Base-by-base conservation (phyloP, 2,797 vertebrate genomes). In the Brotula barbata region DNA sequence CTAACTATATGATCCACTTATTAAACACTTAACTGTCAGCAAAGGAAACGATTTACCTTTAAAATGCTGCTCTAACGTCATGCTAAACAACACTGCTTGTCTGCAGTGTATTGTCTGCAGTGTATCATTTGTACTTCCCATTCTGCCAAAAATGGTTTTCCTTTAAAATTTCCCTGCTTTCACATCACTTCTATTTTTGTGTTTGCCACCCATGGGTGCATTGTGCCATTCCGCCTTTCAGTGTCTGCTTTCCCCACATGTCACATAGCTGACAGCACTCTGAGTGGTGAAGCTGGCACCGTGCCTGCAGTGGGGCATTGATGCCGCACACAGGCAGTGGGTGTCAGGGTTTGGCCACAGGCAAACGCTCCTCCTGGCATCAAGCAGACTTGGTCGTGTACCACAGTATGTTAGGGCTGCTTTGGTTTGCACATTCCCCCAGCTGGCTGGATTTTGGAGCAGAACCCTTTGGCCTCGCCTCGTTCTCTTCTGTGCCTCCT, bases 151-250 rank as follows among this genome's bases (percentile, higher is more conserved):
- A 17, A 9, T 28, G 3, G 1, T 55, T 53, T 59, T 64, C 23
- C 25, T 40, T 28, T 45, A 23, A 68, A 58, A n/a, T 54, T 23
- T 28, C 66, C 55, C 37, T 51, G 21, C 44, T 53, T 68, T 57
- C 13, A 25, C 45, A 37, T 42, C 64, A 50, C 31, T 47, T 68
- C 73, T 86, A 87, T 92, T 90, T 91, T 91, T 92, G 85, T 83
- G 84, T 83, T 48, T 66, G 80, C 76, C 88, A 85, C 80, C 80
- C 82, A 43, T 80, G 46, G 70, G 77, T 83, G 82, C 87, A 87
- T 88, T 90, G 79, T 84, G 77, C 75, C 73, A 68, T 65, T 64
- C 63, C 68, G 64, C 78, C 78, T 64, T 71, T 82, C 76, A 86
- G 86, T 80, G 71, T 72, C 77, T 75, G 61, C 72, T 76, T 69